Base-by-base conservation (phyloP, 2,888 invertebrate genomes). In the Congeria kusceri region DNA sequence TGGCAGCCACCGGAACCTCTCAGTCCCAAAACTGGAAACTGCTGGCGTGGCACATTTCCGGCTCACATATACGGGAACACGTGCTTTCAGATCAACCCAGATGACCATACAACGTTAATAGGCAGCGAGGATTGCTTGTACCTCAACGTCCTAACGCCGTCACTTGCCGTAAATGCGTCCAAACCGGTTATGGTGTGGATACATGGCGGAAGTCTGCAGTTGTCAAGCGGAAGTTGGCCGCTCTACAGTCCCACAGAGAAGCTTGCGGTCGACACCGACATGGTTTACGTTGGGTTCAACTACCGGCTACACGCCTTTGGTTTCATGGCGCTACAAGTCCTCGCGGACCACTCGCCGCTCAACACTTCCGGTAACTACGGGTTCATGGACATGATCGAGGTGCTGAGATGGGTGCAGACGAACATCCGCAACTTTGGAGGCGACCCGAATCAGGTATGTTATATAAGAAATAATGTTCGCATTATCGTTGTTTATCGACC, bases 281-380 rank as follows among this genome's bases (percentile, higher is more conserved):
- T 97, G 1, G 96, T 98, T 11, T 97, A 97, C 91, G 97, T 98
- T 0, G 95, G 96, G 78, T 97, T 97, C 3, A 97, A 97, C 91
- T 97, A 97, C 94, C 95, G 98, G 87, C 94, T 96, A 49, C 94
- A 94, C 15, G 92, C 94, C 0, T 94, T 95, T 74, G 98, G 98
- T 4, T 98, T 98, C 92, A 94, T 98, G 58, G 96, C 98, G 0
- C 88, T 93, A 39, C 89, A 91, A 70, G 94, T 95, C 32, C 66
- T 89, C 20, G 79, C 86, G 20, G 69, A 73, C 11, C 57, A 64
- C 0, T 86, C 85, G 11, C 20, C 59, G 9, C 67, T 72, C n/a
- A 79, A 80, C 11, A 74, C 80, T 0, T 79, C 86, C 0, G 90
- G 90, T 3, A 90, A 90, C 73, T 90, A 88, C 70, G 90, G 90